Base-by-base conservation (phyloP, 2,797 vertebrate genomes). In the Labeo calbasu region DNA sequence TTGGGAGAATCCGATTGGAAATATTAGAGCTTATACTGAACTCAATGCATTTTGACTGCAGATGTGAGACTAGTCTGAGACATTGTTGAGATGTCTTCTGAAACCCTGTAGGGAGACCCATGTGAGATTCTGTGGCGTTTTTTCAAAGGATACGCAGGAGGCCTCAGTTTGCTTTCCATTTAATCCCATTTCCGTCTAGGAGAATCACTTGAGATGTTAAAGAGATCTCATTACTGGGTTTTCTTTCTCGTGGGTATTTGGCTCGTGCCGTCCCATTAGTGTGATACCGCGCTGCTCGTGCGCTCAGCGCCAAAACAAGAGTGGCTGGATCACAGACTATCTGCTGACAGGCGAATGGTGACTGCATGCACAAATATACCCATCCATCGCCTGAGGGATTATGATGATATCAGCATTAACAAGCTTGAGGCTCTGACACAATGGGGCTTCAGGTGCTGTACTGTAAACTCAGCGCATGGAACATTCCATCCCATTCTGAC, bases 401-500 rank as follows among this genome's bases (percentile, higher is more conserved):
- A 65, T 75, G 57, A 63, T 75, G 70, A 82, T 65, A 63, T 82
- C 70, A 40, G 81, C 81, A 75, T 82, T 65, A 82, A 65, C 70
- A 65, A 53, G 55, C 19, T 63, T 28, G 61, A 28, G 19, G 61
- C 48, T 17, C 46, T 43, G 43, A 73, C 53, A 73, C 80, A 73
- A 51, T 73, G 57, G 28, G 57, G 81, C 43, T 61, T 51, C 76
- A 23, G 77, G 76, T 86, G 59, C 61, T 25, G 43, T 36, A 61
- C 46, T 81, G 83, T 78, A 69, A 75, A 77, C 77, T 12, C 66
- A 76, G 61, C 81, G 77, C 84, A 86, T 79, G 79, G 86, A 89
- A 87, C 86, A 87, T 88, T 88, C 85, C 81, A 84, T 78, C 69
- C 82, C 50, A 68, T 78, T 86, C 75, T 40, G 61, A 69, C 75